Evolutionary conservation across 2,113 vertebrate species (phyloP).

Genomic region (Tragelaphus scriptus): DNA sequence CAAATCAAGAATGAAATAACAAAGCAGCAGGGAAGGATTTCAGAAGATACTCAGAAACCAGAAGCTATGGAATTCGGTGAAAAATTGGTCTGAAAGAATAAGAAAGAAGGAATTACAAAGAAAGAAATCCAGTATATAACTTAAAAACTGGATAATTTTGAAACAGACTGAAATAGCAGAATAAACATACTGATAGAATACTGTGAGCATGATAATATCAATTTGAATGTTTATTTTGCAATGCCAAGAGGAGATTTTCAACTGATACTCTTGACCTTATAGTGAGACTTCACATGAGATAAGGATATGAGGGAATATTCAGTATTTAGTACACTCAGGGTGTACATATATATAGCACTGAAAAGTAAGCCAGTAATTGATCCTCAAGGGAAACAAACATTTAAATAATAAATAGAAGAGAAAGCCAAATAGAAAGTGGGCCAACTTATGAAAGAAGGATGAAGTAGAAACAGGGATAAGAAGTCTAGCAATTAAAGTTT

Average conservation of each 20-base stretch:
- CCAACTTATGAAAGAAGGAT: neutral
- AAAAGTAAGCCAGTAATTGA: neutral
- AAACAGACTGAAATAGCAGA: neutral
- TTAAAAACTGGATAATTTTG: neutral
- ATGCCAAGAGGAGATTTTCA: constrained; percentile 15
- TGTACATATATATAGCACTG: neutral
- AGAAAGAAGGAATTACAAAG: neutral
- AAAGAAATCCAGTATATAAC: neutral
- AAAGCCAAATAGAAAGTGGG: neutral
- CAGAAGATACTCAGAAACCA: neutral
- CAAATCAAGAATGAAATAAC: constrained; percentile 17
- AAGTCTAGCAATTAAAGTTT: neutral
- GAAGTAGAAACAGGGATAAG: neutral
- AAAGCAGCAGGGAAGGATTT: neutral
- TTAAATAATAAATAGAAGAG: neutral
- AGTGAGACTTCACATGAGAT: neutral
- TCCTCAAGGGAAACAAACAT: neutral
- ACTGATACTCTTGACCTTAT: neutral
- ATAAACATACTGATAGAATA: neutral
- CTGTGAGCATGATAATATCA: neutral
- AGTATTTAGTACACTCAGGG: neutral
- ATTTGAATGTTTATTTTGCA: constrained; percentile 22
- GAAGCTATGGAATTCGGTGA: neutral
- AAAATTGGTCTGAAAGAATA: neutral
- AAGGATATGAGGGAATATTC: neutral